A percentile compares a stretch with the other conserved stretches of the same genome.
Evolutionary conservation across 2,113 vertebrate genomes (phyloP).

Genomic region (Hepsetus odoe): DNA sequence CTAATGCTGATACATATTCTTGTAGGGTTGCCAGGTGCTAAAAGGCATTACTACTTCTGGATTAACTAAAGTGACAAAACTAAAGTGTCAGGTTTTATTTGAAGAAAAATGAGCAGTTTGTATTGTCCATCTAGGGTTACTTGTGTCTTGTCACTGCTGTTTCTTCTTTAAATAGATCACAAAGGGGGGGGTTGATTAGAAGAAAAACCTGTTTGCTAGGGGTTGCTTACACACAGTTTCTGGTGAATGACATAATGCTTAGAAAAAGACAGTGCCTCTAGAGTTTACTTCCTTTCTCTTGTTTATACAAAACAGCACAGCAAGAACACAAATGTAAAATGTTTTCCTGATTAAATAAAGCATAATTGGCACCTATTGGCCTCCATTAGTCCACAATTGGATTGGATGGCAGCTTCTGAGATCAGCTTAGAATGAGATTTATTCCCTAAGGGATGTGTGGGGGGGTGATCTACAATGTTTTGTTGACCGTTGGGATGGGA

Average conservation of each 20-base stretch:
- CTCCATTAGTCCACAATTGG: constrained; percentile 3
- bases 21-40: not conserved
- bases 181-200: not conserved
- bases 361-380: not conserved
- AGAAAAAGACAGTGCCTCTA: not conserved
- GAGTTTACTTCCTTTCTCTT: constrained; percentile 3
- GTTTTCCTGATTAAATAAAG: not conserved
- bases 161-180: not conserved
- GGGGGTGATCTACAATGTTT: no score
- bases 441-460: no score
- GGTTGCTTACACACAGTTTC: not conserved
- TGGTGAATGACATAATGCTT: not conserved
- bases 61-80: not conserved
- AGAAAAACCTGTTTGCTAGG: constrained; percentile 11
- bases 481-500: no score
- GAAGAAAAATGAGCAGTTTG: not conserved
- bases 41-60: not conserved
- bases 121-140: not conserved
- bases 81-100: not conserved
- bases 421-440: no score
- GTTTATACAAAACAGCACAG: not conserved
- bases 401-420: no score
- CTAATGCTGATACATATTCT: not conserved
- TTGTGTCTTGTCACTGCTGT: not conserved
- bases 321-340: no score